Evolutionary conservation across 2,888 invertebrate species (phyloP).

Genomic region (Xylophagus ater): DNA sequence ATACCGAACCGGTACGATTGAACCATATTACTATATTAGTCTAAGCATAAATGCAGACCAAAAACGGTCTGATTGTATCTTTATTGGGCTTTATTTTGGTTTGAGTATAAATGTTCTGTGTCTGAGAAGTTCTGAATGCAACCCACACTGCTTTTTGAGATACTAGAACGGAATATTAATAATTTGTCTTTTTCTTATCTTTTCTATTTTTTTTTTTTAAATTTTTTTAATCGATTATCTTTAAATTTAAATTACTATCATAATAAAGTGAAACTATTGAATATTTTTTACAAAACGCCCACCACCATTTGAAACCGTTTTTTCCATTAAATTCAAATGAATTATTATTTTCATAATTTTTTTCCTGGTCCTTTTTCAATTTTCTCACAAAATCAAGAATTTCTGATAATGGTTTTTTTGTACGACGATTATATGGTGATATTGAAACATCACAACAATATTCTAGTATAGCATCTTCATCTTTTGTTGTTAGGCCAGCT

Average conservation of each 20-base stretch:
- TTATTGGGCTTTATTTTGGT: too few species aligned
- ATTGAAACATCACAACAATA: conserved; percentile 62
- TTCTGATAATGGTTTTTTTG: conserved; percentile 53
- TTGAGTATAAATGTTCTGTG: too few species aligned
- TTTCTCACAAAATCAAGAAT: conserved; percentile 56
- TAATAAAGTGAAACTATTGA: conserved; percentile 57
- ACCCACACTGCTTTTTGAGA: too few species aligned
- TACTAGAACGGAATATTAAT: too few species aligned
- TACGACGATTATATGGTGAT: conserved; percentile 58
- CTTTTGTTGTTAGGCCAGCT: conserved; percentile 47
- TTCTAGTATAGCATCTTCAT: conserved; percentile 56
- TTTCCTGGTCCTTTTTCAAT: conserved; percentile 35
- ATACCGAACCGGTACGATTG: too few species aligned
- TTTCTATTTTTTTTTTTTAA: too few species aligned
- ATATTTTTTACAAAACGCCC: conserved; percentile 72
- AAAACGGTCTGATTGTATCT: too few species aligned
- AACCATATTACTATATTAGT: too few species aligned
- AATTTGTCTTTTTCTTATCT: too few species aligned
- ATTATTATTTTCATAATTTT: conserved; percentile 45
- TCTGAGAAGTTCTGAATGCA: too few species aligned
- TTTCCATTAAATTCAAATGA: conserved; percentile 56
- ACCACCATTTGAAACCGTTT: conserved; percentile 70
- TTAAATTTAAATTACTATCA: conserved; percentile 35
- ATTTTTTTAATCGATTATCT: too few species aligned
- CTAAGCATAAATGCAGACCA: too few species aligned